Base-by-base conservation (phyloP, 1,140 invertebrate genomes). In the Zelostemma sp. region DNA sequence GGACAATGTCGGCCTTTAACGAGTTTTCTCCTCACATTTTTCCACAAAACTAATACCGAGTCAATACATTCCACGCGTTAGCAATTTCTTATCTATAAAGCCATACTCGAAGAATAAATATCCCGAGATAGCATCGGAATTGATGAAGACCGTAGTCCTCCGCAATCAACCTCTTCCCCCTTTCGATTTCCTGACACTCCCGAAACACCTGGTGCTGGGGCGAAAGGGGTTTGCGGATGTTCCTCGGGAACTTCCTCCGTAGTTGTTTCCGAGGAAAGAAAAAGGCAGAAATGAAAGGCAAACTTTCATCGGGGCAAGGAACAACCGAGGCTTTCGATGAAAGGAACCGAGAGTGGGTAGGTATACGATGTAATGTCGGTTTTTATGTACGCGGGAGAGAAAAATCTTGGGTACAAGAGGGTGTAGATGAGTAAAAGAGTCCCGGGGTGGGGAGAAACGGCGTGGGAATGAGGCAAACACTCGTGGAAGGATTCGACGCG, bases 401-500 rank as follows among this genome's bases (percentile, higher is more conserved):
- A 50, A 56, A 19, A 45, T 55, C 43, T 41, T 55, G 11, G 28
- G 19, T 19, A 8, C n/a, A 55, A 50, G 45, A 60, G 57, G 51
- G 64, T 67, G 56, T 19, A 57, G 57, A 61, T 61, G 51, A 60
- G 51, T 46, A 58, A 64, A 65, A 55, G 55, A 64, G 49, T 40
- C 47, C 28, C 43, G 45, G 58, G 40, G 8, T 47, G 54, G 48
- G 38, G 40, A 50, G 49, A 53, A 47, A 14, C 1, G 47, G 48
- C 73, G 72, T 75, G 76, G 71, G 73, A 80, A 73, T 65, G 56
- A 47, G 54, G 35, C 33, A 51, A 57, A 61, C 51, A 41, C 28
- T 53, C 19, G 19, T 41, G 6, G 56, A 66, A 72, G 67, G 66
- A 75, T 72, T 69, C 48, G 41, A 67, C n/a, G 51, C 35, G 53